phyloP scores from a whole-genome alignment of 2,113 vertebrate species.

The Albula goreensis region DNA sequence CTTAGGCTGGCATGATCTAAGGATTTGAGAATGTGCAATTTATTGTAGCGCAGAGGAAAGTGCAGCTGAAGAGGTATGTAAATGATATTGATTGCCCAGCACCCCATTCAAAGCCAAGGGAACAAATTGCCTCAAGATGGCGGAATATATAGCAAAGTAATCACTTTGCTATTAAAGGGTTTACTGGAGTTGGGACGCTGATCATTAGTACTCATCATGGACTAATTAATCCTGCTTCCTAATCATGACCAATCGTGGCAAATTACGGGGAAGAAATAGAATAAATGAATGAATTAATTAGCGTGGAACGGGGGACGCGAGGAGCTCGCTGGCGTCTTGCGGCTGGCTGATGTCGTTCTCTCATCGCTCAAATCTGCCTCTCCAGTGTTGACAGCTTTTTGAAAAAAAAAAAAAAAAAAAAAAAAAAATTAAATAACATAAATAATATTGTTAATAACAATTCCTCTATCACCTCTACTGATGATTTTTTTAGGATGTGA shows the following conservation, averaged over 20 bases:
- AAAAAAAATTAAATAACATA: too few relatives aligned
- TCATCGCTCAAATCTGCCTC: background rate
- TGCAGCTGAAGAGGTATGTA: conserved; percentile 14
- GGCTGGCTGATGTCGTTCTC: background rate
- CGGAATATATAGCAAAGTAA: conserved; percentile 32
- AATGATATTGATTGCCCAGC: conserved; percentile 29
- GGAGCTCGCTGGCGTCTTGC: too few relatives aligned
- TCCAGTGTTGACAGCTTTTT: background rate
- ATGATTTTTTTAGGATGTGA: background rate
- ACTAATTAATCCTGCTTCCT: conserved; percentile 35
- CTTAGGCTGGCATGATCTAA: background rate
- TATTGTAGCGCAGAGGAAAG: background rate
- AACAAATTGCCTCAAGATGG: conserved; percentile 34
- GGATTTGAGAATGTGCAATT: background rate
- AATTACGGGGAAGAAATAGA: conserved; percentile 13
- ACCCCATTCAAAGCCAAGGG: conserved; percentile 19
- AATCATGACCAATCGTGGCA: conserved; percentile 37
- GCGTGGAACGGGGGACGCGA: background rate
- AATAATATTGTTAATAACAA: background rate
- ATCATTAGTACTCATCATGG: conserved; percentile 36
- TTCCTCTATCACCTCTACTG: background rate
- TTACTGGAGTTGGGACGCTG: conserved; percentile 22
- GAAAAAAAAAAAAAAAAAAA: background rate
- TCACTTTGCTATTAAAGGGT: conserved; percentile 36
- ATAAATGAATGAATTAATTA: conserved; percentile 4